A percentile compares a stretch with the other conserved stretches of the same genome.
These are phyloP conservation scores for Meta bourneti DNA, from an alignment of 2,888 invertebrate species.

Conservation along the genomic window DNA sequence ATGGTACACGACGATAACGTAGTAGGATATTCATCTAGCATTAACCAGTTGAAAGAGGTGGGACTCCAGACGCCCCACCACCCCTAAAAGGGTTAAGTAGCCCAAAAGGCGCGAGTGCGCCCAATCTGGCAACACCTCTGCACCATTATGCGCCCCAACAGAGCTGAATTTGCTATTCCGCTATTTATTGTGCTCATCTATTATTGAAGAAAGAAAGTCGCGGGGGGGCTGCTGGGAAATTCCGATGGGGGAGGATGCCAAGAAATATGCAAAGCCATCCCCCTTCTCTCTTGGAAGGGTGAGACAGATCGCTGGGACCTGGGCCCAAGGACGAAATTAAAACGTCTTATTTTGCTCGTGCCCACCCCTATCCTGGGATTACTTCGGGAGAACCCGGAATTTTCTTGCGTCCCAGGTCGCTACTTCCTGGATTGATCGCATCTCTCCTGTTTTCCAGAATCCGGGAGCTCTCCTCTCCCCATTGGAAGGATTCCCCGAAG, in stretches of 20 bases:
- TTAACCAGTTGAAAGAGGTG: too few species aligned
- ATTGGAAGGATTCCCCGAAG: constrained; percentile 25
- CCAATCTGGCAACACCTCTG: constrained; percentile 7
- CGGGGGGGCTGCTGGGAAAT: constrained; percentile 43
- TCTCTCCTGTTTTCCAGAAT: constrained; percentile 38
- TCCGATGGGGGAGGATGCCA: constrained; percentile 44
- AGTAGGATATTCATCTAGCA: too few species aligned
- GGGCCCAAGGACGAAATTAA: constrained; percentile 69
- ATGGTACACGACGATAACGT: too few species aligned
- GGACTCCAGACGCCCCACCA: too few species aligned
- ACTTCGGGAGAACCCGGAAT: constrained; percentile 38
- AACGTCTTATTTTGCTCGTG: constrained; percentile 44
- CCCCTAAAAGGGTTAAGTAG: too few species aligned
- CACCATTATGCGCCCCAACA: constrained; percentile 66
- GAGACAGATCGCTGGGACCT: constrained; percentile 58
- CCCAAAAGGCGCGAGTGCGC: too few species aligned
- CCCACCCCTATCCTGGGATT: constrained; percentile 52
- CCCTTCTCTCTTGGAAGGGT: not conserved
- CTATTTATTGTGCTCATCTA: constrained; percentile 76
- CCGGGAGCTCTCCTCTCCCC: not conserved
- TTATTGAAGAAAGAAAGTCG: constrained; percentile 75
- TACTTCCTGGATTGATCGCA: constrained; percentile 70
- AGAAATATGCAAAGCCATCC: constrained; percentile 74
- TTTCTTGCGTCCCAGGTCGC: constrained; percentile 68
- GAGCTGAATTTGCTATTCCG: constrained; percentile 70